Base-by-base conservation (phyloP, 2,113 vertebrate species). In the Typhlomys cinereus region DNA sequence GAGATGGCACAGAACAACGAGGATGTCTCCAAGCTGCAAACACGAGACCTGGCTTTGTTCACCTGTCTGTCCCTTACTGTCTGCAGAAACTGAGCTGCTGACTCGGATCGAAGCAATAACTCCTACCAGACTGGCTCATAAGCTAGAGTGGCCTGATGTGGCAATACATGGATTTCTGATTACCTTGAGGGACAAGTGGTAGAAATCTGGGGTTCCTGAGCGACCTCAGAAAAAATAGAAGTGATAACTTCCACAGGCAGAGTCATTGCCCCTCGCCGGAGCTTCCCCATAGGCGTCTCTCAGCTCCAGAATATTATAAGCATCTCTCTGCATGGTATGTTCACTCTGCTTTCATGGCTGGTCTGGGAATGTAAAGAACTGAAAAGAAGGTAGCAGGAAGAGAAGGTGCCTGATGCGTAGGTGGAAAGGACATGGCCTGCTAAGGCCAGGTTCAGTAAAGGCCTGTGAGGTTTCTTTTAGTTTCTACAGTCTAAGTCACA, bases 391-490 rank as follows among this genome's bases (percentile, higher is more conserved):
- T 5, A 15, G 17, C 39, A 64, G 50, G n/a, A 84, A 34, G 52
- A 85, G 90, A 57, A 50, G 1, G 18, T 27, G 75, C 67, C 39
- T 62, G 41, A 36, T 13, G 8, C 20, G 41, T 57, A 62, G 78
- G 89, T 74, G 71, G 90, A 61, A 70, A 95, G 89, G 90, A 54
- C 39, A 67, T 4, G 44, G 50, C 85, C 66, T 21, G 41, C 13
- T 69, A 61, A 79, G 70, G 31, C 75, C 57, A 21, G 39, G 70
- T 46, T 71, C 52, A 36, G 5, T 2, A 41, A 67, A 92, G 29
- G 39, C n/a, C 83, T 90, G 59, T 90, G 83, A 95, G 95, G 90
- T 89, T 92, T 95, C 5, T 25, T 92, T 85, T 92, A 86, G n/a
- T 82, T 66, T 93, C 67, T 85, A 88, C 11, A 61, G 83, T 41